A percentile compares a stretch with the other conserved stretches of the same genome.
Evolutionary conservation across 2,888 invertebrate species (phyloP).

Genomic region (Callyntrura guangdongensis): DNA sequence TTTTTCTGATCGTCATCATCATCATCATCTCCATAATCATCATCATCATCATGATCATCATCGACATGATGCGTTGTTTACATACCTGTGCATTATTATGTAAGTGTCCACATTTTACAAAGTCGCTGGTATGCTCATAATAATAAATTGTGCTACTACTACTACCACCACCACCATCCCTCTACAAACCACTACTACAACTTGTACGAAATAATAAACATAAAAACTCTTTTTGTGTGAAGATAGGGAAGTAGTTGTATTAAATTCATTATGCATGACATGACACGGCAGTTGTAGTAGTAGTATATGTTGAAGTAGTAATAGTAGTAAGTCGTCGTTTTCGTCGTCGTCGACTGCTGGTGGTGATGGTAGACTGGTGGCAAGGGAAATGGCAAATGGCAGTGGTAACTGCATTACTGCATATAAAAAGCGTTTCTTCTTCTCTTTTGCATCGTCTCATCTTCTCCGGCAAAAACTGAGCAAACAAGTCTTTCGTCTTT

Average conservation of each 20-base stretch:
- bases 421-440: slow-evolving; percentile 22
- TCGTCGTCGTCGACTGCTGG: not conserved
- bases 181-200: not conserved
- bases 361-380: slow-evolving; percentile 41
- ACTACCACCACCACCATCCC: not conserved
- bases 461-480: slow-evolving; percentile 64
- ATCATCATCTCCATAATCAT: slow-evolving; percentile 14
- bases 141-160: slow-evolving; percentile 29
- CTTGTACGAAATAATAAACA: slow-evolving; percentile 21
- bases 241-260: slow-evolving; percentile 40
- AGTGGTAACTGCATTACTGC: slow-evolving; percentile 26
- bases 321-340: not conserved
- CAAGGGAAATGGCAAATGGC: slow-evolving; percentile 7
- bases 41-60: slow-evolving; percentile 22
- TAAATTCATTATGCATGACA: slow-evolving; percentile 44
- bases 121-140: slow-evolving; percentile 55
- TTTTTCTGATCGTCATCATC: slow-evolving; percentile 35
- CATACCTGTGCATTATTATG: slow-evolving; percentile 58
- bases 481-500: slow-evolving; percentile 63
- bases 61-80: slow-evolving; percentile 43
- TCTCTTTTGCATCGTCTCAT: slow-evolving; percentile 2
- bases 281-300: slow-evolving; percentile 28
- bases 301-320: slow-evolving; percentile 29
- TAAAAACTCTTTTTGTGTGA: slow-evolving; percentile 35
- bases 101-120: slow-evolving; percentile 52